These are phyloP conservation scores for Hydrozoanthus gracilis DNA, from an alignment of 92 coral and sea anemone species.

Conservation along the genomic window DNA sequence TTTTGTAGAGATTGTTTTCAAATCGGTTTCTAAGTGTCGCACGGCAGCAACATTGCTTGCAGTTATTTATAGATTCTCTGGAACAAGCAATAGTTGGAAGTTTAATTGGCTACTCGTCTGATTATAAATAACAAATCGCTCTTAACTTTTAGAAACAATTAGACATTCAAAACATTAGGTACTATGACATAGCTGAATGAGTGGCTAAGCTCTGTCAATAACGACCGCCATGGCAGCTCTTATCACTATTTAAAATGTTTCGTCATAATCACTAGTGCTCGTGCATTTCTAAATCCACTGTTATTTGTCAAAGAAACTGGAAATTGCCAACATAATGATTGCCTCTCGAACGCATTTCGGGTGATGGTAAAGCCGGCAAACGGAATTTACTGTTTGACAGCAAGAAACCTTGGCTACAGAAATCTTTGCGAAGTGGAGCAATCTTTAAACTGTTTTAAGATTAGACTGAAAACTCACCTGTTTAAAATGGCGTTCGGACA, in stretches of 20 bases:
- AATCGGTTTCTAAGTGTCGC: constrained; percentile 35
- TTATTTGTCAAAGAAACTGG: constrained; percentile 31
- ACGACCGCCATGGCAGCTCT: constrained; percentile 10
- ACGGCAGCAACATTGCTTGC: constrained; percentile 34
- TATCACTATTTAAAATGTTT: constrained; percentile 11
- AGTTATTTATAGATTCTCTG: constrained; percentile 16
- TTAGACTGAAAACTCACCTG: too few relatives aligned
- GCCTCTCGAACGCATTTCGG: constrained; percentile 17
- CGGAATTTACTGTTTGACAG: constrained; percentile 18
- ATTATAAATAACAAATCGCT: not conserved
- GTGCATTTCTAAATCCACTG: constrained; percentile 28
- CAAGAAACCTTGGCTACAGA: constrained; percentile 16
- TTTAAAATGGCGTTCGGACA: too few relatives aligned
- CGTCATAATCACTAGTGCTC: constrained; percentile 31
- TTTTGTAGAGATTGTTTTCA: constrained; percentile 20
- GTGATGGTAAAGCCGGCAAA: constrained; percentile 16
- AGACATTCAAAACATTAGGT: constrained; percentile 16
- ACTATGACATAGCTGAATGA: constrained; percentile 24
- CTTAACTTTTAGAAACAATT: constrained; percentile 17
- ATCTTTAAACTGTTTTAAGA: too few relatives aligned
- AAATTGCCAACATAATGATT: constrained; percentile 8
- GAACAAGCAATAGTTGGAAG: constrained; percentile 16
- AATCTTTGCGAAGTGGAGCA: constrained; percentile 9
- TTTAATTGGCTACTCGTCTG: constrained; percentile 25
- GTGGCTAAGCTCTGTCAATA: constrained; percentile 22